phyloP scores from a whole-genome alignment of 2,797 vertebrate genomes.

The Bryconaethiops microstoma region DNA sequence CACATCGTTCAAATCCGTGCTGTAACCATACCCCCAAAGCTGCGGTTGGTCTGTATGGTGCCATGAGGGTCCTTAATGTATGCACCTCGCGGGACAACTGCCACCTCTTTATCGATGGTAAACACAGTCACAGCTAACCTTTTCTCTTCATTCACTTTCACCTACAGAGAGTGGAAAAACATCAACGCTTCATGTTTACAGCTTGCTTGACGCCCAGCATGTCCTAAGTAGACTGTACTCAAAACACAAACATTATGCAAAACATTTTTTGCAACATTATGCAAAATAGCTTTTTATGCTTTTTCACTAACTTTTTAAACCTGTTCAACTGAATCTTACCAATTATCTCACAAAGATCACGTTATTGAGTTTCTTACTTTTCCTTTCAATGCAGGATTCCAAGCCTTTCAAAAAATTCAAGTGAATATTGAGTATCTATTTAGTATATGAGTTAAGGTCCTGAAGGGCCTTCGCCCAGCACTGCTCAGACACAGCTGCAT shows the following conservation, averaged over 20 bases:
- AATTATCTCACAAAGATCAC: not conserved
- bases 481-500: not conserved
- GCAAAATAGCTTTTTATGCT: not conserved
- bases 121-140: slow-evolving; percentile 83
- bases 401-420: not conserved
- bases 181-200: slow-evolving; percentile 22
- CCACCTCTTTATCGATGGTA: slow-evolving; percentile 85
- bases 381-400: not conserved
- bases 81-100: slow-evolving; percentile 86
- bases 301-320: not conserved
- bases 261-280: too few relatives aligned
- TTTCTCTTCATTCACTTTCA: slow-evolving; percentile 84
- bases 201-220: not conserved
- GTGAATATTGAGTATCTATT: not conserved
- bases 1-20: not conserved
- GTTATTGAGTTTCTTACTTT: not conserved
- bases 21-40: slow-evolving; percentile 85
- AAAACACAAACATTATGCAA: too few relatives aligned
- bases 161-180: slow-evolving; percentile 64
- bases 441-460: not conserved
- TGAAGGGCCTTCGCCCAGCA: not conserved
- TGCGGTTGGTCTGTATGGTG: slow-evolving; percentile 82
- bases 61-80: slow-evolving; percentile 84
- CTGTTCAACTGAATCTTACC: not conserved
- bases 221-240: not conserved